Evolutionary conservation across 2,888 invertebrate genomes (phyloP), one percentile per base, ranked within the genome.

Genomic region (Macrophya alboannulata): DNA sequence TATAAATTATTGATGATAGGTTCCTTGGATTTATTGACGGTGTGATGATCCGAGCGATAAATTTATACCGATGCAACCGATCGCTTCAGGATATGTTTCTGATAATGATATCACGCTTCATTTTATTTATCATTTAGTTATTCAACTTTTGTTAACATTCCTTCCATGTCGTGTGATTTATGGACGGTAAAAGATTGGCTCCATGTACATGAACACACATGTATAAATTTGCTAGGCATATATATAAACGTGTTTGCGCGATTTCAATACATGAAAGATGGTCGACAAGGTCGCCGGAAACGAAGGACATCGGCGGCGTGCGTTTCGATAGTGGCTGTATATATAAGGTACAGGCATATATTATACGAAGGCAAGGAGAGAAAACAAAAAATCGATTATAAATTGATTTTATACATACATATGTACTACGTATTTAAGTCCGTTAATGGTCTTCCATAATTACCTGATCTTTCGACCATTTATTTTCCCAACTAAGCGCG

Each of bases 271-370:
- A 37, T 71, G 68, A 48, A 71, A 65, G 48, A 83, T 71, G 43
- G 68, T 48, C 68, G 68, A n/a, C 83, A 83, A 83, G 83, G 83
- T 68, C 48, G 40, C 37, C 83, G 83, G 68, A 43, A 81, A 21
- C 37, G 81, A 81, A 81, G 81, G 81, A 81, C 51, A 15, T n/a
- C 62, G 25, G 1, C 43, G 8, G 62, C 62, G 59, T 59, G 43
- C 43, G 40, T n/a, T 55, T 25, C 48, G 15, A 37, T 9, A 2
- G 2, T n/a, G n/a, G 21, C n/a, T n/a, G n/a, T 62, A 62, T 15
- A n/a, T n/a, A 10, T 9, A 31, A 31, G 31, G 31, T 31, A 31
- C 31, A 31, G 1, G 3, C 31, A 31, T n/a, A n/a, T n/a, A n/a
- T n/a, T n/a, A n/a, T n/a, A n/a, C n/a, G 48, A 74, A 74, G 12